Conservation (phyloP, 2,797 vertebrate genomes). For the Syncerus caffer region DNA sequence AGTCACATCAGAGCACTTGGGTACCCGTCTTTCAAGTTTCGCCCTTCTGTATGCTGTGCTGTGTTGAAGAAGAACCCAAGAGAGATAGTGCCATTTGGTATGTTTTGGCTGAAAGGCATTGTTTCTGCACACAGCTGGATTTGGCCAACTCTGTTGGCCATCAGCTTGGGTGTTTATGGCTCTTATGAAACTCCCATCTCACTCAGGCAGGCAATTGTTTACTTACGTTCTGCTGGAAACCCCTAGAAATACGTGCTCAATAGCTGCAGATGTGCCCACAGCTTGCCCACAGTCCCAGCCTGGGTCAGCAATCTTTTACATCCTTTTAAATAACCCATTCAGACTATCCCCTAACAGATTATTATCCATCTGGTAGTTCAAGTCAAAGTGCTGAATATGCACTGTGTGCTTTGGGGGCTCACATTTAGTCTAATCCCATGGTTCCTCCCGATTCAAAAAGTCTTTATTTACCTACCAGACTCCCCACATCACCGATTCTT, state of each 20-base stretch:
- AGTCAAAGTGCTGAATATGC: conserved; percentile 36
- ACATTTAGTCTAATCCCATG: neutral
- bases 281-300: conserved; percentile 34
- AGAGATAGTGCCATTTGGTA: neutral
- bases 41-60: neutral
- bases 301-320: conserved; percentile 45
- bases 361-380: conserved; percentile 55
- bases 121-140: conserved; percentile 17
- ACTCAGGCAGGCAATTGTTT: neutral
- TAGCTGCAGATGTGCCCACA: conserved; percentile 40
- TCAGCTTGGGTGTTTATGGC: neutral
- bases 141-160: neutral
- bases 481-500: neutral
- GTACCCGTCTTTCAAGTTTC: neutral
- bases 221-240: conserved; percentile 16
- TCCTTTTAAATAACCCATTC: conserved; percentile 24
- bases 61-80: neutral
- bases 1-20: neutral
- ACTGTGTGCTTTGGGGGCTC: neutral
- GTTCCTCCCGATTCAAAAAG: neutral
- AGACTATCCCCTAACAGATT: neutral
- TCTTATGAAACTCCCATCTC: conserved; percentile 26
- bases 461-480: neutral
- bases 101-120: neutral
- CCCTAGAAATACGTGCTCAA: conserved; percentile 30